Conservation (phyloP, 1,140 invertebrate species). For the Drosophila lini region DNA sequence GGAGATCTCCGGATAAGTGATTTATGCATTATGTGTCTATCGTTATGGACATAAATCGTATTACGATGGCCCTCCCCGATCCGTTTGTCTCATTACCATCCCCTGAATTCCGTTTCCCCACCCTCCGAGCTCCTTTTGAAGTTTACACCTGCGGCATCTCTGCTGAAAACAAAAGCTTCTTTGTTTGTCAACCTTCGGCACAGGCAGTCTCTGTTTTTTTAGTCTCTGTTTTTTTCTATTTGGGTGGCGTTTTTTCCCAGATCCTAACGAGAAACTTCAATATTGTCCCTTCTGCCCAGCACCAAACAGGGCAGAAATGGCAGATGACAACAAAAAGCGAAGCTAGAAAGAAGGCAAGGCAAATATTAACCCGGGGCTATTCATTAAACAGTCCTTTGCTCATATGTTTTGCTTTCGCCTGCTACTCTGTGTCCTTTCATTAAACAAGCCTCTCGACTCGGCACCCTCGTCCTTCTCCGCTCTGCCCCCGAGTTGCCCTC, state of each 20-base stretch:
- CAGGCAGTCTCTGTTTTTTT: neutral
- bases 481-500: constrained; percentile 1
- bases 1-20: constrained; percentile 51
- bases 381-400: constrained; percentile 81
- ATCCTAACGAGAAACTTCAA: constrained; percentile 76
- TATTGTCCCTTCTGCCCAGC: constrained; percentile 72
- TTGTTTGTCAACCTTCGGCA: constrained; percentile 73
- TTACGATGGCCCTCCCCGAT: constrained; percentile 42
- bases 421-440: constrained; percentile 60
- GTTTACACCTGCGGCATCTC: constrained; percentile 59
- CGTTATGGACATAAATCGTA: constrained; percentile 68
- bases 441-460: constrained; percentile 42
- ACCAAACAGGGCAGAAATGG: constrained; percentile 51
- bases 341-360: constrained; percentile 63
- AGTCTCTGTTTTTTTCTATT: constrained; percentile 1
- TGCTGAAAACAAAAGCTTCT: constrained; percentile 65
- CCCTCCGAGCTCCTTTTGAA: constrained; percentile 42
- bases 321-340: constrained; percentile 19
- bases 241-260: constrained; percentile 48
- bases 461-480: neutral
- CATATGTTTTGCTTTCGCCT: constrained; percentile 75
- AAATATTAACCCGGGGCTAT: constrained; percentile 79
- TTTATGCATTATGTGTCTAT: constrained; percentile 62
- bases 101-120: neutral
- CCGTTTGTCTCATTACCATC: constrained; percentile 46